phyloP scores from a whole-genome alignment of 35 echinoderm and acorn worm genomes.

The Stichopus chloronotus region DNA sequence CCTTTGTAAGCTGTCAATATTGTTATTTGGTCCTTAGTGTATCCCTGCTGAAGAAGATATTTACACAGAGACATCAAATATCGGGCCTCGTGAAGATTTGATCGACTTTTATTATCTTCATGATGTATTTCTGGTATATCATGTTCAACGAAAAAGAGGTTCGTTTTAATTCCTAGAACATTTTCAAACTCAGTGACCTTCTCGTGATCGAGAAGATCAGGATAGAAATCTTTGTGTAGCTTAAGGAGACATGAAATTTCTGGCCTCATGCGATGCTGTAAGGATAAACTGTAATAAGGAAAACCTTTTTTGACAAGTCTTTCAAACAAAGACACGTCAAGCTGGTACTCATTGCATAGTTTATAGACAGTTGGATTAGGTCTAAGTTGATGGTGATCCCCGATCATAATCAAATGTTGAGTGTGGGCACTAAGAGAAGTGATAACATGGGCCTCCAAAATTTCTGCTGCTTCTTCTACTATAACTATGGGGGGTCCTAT shows the following conservation, averaged over 20 bases:
- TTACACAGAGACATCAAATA: constrained; percentile 63
- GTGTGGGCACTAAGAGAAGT: constrained; percentile 64
- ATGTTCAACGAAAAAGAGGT: constrained; percentile 80
- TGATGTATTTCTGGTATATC: constrained; percentile 13
- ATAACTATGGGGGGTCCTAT: constrained; percentile 72
- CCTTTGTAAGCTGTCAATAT: constrained; percentile 72
- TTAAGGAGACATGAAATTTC: constrained; percentile 69
- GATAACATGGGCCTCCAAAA: constrained; percentile 76
- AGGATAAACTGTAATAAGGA: constrained; percentile 29
- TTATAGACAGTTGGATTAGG: constrained; percentile 68
- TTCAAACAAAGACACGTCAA: constrained; percentile 77
- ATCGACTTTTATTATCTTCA: constrained; percentile 57
- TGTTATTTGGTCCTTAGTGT: constrained; percentile 61
- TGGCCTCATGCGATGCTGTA: constrained; percentile 83
- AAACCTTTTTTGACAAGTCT: constrained; percentile 63
- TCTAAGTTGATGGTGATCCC: constrained; percentile 74
- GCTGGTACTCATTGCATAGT: constrained; percentile 66
- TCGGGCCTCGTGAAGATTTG: constrained; percentile 64
- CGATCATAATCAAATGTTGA: constrained; percentile 83
- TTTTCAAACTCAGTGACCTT: constrained; percentile 38
- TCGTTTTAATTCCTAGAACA: constrained; percentile 56
- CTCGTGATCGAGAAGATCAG: constrained; percentile 56
- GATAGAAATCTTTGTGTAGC: constrained; percentile 54
- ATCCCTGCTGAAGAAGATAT: constrained; percentile 78
- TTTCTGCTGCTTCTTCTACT: constrained; percentile 80